Base-by-base conservation (phyloP, 2,797 vertebrate species). In the Pseudocheirus occidentalis region DNA sequence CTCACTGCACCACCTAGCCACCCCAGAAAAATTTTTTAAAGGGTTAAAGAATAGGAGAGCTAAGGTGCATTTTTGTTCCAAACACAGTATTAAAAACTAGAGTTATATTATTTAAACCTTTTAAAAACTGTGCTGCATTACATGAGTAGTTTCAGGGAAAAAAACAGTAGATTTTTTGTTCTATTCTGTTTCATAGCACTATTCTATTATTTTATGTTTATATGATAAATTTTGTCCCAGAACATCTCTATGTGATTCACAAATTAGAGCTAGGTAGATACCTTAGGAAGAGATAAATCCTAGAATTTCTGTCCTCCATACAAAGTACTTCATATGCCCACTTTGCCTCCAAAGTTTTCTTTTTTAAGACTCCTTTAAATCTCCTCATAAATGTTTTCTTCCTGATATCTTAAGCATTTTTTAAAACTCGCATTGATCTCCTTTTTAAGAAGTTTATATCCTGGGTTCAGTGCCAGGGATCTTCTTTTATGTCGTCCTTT, bases 31-130 rank as follows among this genome's bases (percentile, higher is more conserved):
- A n/a, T n/a, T 11, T 56, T 55, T 31, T 16, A 31, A 87, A 46
- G 89, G 58, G 57, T 12, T 21, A 94, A 90, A 93, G 58, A 59
- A 91, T 7, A 53, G 90, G 14, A 34, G 29, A 91, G 62, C 2
- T 53, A 92, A 56, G 34, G 28, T 89, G 46, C 90, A 0, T 94
- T 96, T 66, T 93, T 96, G 13, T 95, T 96, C 34, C 52, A 73
- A 56, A 92, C 62, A 90, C 11, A 90, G 34, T 94, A 90, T 94
- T 92, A 91, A 95, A 95, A 92, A 91, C 1, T 57, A 81, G 21
- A 24, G 18, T 94, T 94, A 10, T 0, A 10, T 90, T 62, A 93
- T 53, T 81, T 58, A 95, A 94, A 81, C 50, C 31, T 73, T 96
- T 73, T 91, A 93, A 95, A 90, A 1, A 62, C 24, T 90, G 31